These are phyloP conservation scores for Heliconius cydno DNA, from an alignment of 2,888 invertebrate species.

Conservation along the genomic window DNA sequence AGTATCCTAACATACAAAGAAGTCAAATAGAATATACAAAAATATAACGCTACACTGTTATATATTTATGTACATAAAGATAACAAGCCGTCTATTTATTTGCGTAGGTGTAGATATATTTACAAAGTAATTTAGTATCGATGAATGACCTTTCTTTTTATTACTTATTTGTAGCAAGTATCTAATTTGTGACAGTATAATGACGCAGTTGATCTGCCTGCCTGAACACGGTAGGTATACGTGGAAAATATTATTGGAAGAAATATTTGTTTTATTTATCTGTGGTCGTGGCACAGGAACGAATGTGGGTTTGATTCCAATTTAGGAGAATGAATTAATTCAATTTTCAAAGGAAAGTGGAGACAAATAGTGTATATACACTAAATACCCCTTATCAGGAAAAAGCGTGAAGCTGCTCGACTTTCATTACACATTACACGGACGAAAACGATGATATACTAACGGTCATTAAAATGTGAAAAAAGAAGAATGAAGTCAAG, in stretches of 20 bases:
- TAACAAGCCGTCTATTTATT: slow-evolving; percentile 8
- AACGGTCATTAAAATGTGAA: not conserved
- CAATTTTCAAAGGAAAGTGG: no score
- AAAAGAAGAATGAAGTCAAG: not conserved
- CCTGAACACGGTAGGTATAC: not conserved
- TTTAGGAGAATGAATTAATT: no score
- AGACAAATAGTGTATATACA: not conserved
- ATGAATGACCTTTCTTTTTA: slow-evolving; percentile 18
- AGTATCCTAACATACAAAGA: not conserved
- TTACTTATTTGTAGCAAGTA: slow-evolving; percentile 8
- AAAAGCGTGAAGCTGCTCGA: no score
- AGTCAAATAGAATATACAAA: no score
- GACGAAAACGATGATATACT: not conserved
- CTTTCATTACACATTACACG: no score
- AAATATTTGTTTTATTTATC: no score
- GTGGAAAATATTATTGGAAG: no score
- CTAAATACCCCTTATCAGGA: not conserved
- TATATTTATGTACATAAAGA: not conserved
- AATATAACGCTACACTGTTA: not conserved
- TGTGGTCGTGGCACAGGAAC: no score
- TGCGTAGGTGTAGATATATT: not conserved
- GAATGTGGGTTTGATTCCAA: no score
- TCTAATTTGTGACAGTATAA: not conserved
- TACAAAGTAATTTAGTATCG: slow-evolving; percentile 1
- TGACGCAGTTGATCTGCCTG: not conserved